Evolutionary conservation across 2,888 invertebrate species (phyloP).

Genomic region (Dione vanillae): DNA sequence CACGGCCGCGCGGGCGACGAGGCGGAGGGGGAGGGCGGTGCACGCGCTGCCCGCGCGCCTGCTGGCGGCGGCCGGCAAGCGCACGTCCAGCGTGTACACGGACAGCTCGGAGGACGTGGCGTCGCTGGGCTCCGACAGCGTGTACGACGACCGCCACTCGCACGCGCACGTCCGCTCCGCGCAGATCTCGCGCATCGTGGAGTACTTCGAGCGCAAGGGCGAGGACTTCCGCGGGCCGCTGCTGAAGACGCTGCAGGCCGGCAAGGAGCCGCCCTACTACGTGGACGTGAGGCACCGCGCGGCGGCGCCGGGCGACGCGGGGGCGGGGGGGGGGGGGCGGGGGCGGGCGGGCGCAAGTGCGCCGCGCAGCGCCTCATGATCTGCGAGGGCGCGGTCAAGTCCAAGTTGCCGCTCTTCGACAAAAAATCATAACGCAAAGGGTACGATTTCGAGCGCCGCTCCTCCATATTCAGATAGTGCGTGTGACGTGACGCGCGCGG

Average conservation of each 20-base stretch:
- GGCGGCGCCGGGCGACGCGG: constrained; percentile 35
- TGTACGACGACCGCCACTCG: constrained; percentile 87
- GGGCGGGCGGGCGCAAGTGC: constrained; percentile 64
- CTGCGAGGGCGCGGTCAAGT: constrained; percentile 94
- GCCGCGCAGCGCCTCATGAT: constrained; percentile 88
- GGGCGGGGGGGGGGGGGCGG: constrained; percentile 38
- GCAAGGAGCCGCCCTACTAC: constrained; percentile 49
- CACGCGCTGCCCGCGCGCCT: constrained; percentile 70
- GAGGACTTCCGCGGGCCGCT: constrained; percentile 71
- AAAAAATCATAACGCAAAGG: constrained; percentile 73
- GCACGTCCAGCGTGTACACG: constrained; percentile 92
- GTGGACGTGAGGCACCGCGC: constrained; percentile 58
- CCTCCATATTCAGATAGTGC: constrained; percentile 33
- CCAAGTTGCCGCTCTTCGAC: constrained; percentile 93
- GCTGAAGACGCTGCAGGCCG: constrained; percentile 47
- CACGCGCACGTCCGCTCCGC: constrained; percentile 82
- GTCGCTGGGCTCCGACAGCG: constrained; percentile 90
- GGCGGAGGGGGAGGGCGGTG: constrained; percentile 47
- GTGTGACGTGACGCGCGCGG: background rate
- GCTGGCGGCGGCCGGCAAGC: constrained; percentile 78
- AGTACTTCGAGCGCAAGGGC: constrained; percentile 93
- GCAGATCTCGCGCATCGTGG: constrained; percentile 93
- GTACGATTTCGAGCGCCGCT: constrained; percentile 39
- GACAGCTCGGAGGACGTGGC: constrained; percentile 94
- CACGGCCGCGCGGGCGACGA: constrained; percentile 54